A percentile compares a stretch with the other conserved stretches of the same genome.
phyloP scores from a whole-genome alignment of 2,797 vertebrate species.

The Hippoglossus hippoglossus region DNA sequence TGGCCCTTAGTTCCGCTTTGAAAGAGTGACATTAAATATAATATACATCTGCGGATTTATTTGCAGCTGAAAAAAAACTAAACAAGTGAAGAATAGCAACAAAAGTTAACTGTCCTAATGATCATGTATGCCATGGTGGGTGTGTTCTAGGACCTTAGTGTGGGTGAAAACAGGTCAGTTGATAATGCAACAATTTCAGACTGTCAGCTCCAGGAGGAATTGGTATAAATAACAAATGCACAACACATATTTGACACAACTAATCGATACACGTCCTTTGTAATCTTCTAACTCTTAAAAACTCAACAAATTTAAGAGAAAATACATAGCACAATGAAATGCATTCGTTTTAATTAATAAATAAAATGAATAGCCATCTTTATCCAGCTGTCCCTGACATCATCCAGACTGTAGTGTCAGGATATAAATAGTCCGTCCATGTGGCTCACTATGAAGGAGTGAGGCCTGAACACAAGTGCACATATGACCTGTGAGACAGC shows the following conservation, averaged over 20 bases:
- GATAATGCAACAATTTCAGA: background rate
- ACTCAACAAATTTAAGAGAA: background rate
- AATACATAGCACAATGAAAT: background rate
- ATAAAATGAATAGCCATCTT: conserved; percentile 67
- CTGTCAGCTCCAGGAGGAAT: background rate
- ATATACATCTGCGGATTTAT: conserved; percentile 2
- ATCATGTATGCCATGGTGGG: conserved; percentile 37
- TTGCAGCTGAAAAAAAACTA: conserved; percentile 5
- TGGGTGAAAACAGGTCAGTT: conserved; percentile 51
- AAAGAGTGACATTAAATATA: conserved; percentile 22
- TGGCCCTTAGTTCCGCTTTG: conserved; percentile 52
- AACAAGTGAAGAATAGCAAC: conserved; percentile 24
- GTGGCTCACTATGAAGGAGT: conserved; percentile 68
- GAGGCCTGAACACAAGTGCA: conserved; percentile 69
- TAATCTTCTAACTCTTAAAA: background rate
- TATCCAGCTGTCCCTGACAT: conserved; percentile 67
- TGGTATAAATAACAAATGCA: conserved; percentile 18
- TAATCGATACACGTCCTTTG: background rate
- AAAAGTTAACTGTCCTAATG: conserved; percentile 40
- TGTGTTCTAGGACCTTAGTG: conserved; percentile 58
- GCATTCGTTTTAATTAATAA: background rate
- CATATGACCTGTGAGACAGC: conserved; percentile 71
- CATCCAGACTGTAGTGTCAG: conserved; percentile 50
- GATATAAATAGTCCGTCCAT: conserved; percentile 74
- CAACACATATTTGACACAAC: background rate